phyloP scores from a whole-genome alignment of 2,113 vertebrate genomes.

The Lepidothrix coronata region DNA sequence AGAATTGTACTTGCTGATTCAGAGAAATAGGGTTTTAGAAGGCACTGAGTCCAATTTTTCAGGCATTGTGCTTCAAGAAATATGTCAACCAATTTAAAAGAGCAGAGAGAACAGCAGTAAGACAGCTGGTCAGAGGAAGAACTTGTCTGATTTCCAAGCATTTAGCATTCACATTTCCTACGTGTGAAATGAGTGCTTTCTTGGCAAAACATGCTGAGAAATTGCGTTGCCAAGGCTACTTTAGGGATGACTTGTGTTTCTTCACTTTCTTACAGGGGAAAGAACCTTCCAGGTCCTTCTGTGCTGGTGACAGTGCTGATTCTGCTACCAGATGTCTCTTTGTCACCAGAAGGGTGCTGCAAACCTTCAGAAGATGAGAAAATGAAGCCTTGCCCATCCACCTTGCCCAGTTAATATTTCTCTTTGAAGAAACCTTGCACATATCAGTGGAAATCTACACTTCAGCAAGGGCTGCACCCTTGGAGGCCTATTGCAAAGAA shows the following conservation, averaged over 20 bases:
- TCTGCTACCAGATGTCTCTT: not conserved
- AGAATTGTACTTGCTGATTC: not conserved
- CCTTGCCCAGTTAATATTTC: not conserved
- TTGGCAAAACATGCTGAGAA: not conserved
- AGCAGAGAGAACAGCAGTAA: not conserved
- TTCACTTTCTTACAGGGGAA: not conserved
- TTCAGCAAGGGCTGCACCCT: not conserved
- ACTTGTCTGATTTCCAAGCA: not conserved
- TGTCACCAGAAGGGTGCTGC: not conserved
- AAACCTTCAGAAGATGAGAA: not conserved
- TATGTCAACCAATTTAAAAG: not conserved
- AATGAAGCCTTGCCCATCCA: not conserved
- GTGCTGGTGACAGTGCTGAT: not conserved
- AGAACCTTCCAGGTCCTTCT: not conserved
- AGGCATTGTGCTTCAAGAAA: not conserved
- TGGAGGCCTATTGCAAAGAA: not conserved
- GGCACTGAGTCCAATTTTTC: not conserved
- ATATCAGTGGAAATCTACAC: not conserved
- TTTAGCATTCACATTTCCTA: not conserved
- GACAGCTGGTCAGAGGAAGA: not conserved
- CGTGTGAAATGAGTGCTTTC: not conserved
- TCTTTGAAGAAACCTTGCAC: not conserved
- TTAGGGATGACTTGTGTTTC: not conserved
- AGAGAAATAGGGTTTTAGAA: not conserved
- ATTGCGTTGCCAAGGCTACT: not conserved